Evolutionary conservation across 2,888 invertebrate genomes (phyloP).

Genomic region (Danaus chrysippus): DNA sequence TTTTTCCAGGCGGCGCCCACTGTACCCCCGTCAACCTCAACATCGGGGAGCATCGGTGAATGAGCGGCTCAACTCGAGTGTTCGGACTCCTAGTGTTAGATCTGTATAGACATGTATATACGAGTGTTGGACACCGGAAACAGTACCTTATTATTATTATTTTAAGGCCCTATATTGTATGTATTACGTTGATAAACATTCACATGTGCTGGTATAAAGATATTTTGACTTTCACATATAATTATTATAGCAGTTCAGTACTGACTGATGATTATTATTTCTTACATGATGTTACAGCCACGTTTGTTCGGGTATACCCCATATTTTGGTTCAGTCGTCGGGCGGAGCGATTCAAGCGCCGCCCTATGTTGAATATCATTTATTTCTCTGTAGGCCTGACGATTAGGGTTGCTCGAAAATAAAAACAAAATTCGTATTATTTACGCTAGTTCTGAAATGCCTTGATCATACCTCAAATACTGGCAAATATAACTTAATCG

Average conservation of each 20-base stretch:
- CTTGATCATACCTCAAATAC: too few species aligned
- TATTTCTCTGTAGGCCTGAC: slow-evolving; percentile 20
- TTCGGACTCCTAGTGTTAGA: slow-evolving; percentile 43
- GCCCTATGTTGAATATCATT: slow-evolving; percentile 33
- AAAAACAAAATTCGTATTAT: neutral
- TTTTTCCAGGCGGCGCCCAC: slow-evolving; percentile 66
- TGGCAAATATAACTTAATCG: neutral
- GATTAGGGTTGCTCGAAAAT: slow-evolving; percentile 22
- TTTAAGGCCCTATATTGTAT: slow-evolving; percentile 22
- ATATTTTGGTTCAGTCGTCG: slow-evolving; percentile 32
- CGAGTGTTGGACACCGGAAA: slow-evolving; percentile 35
- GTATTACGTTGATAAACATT: neutral
- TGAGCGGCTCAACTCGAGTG: slow-evolving; percentile 35
- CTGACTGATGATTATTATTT: neutral
- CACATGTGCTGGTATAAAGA: too few species aligned
- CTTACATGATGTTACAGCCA: slow-evolving; percentile 12
- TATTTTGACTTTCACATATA: too few species aligned
- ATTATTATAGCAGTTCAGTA: neutral
- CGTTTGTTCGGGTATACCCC: slow-evolving; percentile 9
- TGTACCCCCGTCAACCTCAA: slow-evolving; percentile 55
- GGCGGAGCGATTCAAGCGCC: slow-evolving; percentile 37
- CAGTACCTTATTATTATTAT: slow-evolving; percentile 35
- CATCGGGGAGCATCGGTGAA: slow-evolving; percentile 43
- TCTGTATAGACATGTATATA: slow-evolving; percentile 43
- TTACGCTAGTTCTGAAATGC: too few species aligned